A percentile compares a stretch with the other conserved stretches of the same genome.
These are phyloP conservation scores for Limnothrissa miodon DNA, from an alignment of 2,113 vertebrate species.

Conservation along the genomic window DNA sequence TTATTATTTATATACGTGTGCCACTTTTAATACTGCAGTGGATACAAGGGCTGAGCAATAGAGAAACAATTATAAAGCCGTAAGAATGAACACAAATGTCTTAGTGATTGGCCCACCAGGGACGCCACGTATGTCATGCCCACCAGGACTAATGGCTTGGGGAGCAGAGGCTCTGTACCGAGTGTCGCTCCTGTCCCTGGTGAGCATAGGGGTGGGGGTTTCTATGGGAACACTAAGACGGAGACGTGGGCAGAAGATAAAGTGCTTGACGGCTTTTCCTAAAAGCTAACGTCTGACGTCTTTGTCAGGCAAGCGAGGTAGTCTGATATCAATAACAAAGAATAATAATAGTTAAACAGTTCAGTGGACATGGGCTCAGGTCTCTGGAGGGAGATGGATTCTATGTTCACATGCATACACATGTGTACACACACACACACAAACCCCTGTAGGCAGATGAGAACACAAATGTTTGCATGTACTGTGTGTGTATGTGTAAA, in stretches of 20 bases:
- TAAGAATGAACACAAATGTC: not conserved
- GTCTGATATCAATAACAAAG: not conserved
- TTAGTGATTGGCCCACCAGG: not conserved
- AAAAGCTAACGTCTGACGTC: constrained; percentile 7
- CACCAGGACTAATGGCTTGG: not conserved
- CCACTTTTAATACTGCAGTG: constrained; percentile 11
- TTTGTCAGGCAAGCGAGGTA: constrained; percentile 10
- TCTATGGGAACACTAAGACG: not conserved
- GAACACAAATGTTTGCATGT: not conserved
- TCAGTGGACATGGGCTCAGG: not conserved
- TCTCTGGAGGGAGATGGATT: not conserved
- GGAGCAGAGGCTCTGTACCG: not conserved
- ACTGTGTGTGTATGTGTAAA: no score
- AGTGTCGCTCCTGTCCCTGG: no score
- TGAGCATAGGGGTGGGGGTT: not conserved
- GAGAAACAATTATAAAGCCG: not conserved
- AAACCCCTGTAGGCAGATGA: not conserved
- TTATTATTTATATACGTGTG: not conserved
- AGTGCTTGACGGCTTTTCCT: not conserved
- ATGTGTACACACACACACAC: not conserved
- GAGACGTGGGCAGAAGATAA: not conserved
- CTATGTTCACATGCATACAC: not conserved
- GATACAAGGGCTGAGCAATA: not conserved
- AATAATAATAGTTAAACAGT: not conserved
- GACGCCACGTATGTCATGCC: no score